Evolutionary conservation across 92 coral and sea anemone species (phyloP).

Genomic region (Muricea muricata): DNA sequence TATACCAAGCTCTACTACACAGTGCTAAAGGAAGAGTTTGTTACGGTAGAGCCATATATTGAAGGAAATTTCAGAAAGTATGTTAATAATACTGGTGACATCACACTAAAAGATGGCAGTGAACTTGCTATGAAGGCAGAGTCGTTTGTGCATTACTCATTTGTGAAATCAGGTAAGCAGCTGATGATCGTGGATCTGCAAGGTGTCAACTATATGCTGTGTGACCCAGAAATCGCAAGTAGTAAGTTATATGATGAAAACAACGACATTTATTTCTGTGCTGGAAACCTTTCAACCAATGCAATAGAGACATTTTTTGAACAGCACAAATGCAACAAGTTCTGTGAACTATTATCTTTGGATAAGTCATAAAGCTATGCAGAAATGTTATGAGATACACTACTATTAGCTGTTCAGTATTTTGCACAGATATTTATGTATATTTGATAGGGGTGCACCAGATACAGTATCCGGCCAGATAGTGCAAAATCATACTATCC

Average conservation of each 20-base stretch:
- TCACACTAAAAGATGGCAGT: slow-evolving; percentile 30
- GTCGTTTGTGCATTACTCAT: not conserved
- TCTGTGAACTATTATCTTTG: slow-evolving; percentile 5
- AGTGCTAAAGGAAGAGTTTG: not conserved
- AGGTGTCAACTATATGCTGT: slow-evolving; percentile 20
- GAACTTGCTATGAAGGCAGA: slow-evolving; percentile 29
- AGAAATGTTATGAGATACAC: not conserved
- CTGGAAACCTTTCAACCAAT: not conserved
- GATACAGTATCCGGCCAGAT: no score
- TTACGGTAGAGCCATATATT: not conserved
- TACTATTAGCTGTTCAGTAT: not conserved
- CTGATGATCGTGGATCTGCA: slow-evolving; percentile 42
- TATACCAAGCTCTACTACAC: slow-evolving; percentile 11
- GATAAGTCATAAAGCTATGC: not conserved
- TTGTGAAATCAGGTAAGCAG: slow-evolving; percentile 24
- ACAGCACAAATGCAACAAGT: slow-evolving; percentile 19
- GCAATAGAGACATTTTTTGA: not conserved
- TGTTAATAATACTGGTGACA: not conserved
- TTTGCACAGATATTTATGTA: no score
- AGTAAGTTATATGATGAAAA: not conserved
- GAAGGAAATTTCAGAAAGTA: not conserved
- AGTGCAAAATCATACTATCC: no score
- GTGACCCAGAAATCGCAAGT: slow-evolving; percentile 51
- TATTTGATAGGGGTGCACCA: no score
- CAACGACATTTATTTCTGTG: not conserved